Evolutionary conservation across 2,888 invertebrate genomes (phyloP), one percentile per base, ranked within the genome.

Genomic region (Papilio demoleus): DNA sequence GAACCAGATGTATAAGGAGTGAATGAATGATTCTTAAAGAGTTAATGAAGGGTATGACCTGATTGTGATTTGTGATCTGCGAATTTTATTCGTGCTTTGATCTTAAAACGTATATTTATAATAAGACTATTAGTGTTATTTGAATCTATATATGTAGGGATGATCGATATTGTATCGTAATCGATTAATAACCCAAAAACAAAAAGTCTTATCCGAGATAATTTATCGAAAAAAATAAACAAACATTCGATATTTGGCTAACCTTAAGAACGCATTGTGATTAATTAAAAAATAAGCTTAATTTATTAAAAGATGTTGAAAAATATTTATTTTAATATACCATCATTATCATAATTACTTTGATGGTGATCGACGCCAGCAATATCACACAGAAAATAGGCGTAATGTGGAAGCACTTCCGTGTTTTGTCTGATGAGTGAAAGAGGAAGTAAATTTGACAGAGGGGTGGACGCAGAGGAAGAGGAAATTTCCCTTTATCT

Each of bases 1-100:
- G 86, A 86, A 72, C 80, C 82, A 4, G 71, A 77, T 40, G 72
- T 69, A 34, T 85, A 74, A 58, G 17, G 60, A 67, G 47, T 67
- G 65, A 65, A 66, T 73, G 70, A 65, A 67, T 71, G 68, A 22
- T 59, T 42, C 34, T 65, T 40, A 70, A 58, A 56, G 70, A 50
- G 19, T 56, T 40, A 61, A 61, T 47, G 45, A 47, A 59, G 14
- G 47, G 27, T 42, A 27, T 42, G 58, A 56, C 40, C 17, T 27
- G 31, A 56, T 65, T 65, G 66, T 67, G 67, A 67, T 67, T 65
- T 65, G 66, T 67, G 67, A 67, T 67, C 17, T 53, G 22, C 50
- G 27, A 68, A 34, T 27, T 4, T 36, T 61, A 53, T 53, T 53
- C 56, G 45, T 58, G 67, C 19, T 47, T 68, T 58, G 47, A 36